A percentile compares a stretch with the other conserved stretches of the same genome.
phyloP scores from a whole-genome alignment of 2,797 vertebrate genomes.

The Notolepis coatsorum region DNA sequence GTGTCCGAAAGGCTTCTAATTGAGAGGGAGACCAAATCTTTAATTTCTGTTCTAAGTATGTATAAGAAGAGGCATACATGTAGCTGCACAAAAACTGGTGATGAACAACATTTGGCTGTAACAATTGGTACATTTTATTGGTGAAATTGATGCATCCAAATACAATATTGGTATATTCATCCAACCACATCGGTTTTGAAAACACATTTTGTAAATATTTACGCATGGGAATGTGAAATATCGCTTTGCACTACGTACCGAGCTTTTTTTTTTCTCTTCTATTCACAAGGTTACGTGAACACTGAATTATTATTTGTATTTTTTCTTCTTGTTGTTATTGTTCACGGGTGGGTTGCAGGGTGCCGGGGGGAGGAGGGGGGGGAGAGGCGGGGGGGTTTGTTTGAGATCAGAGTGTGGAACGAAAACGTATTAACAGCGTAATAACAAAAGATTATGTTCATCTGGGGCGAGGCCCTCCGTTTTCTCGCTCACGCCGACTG shows the following conservation, averaged over 20 bases:
- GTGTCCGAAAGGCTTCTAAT: neutral
- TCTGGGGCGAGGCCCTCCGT: conserved; percentile 74
- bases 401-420: conserved; percentile 71
- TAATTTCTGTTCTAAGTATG: too few relatives aligned
- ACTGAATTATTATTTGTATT: conserved; percentile 45
- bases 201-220: conserved; percentile 39
- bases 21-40: too few relatives aligned
- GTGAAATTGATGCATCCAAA: too few relatives aligned
- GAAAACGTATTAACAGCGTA: conserved; percentile 82
- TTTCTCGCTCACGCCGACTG: conserved; percentile 70
- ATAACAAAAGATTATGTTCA: conserved; percentile 85
- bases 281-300: conserved; percentile 66
- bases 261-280: conserved; percentile 32
- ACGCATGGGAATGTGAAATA: conserved; percentile 11
- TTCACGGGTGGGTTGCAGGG: too few relatives aligned
- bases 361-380: too few relatives aligned
- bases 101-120: too few relatives aligned
- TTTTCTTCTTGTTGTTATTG: neutral
- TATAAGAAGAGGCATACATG: too few relatives aligned
- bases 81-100: too few relatives aligned
- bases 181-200: neutral
- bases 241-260: conserved; percentile 13
- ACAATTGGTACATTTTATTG: too few relatives aligned
- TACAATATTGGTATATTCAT: too few relatives aligned
- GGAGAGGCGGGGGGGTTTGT: conserved; percentile 62